These are phyloP conservation scores for Calameuta filiformis DNA, from an alignment of 2,888 invertebrate genomes.

Conservation along the genomic window DNA sequence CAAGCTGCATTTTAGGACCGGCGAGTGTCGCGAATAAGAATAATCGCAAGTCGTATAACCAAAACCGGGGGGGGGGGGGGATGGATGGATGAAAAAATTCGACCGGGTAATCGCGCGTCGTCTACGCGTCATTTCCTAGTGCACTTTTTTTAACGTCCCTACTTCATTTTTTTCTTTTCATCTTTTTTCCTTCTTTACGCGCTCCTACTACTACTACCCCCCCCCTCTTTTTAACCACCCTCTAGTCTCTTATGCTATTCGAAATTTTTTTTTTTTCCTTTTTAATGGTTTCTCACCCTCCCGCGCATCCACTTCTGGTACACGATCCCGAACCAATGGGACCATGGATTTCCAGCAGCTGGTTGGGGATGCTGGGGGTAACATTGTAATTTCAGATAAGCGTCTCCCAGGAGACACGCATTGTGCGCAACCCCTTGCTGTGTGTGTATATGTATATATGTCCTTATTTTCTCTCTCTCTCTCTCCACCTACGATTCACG, in stretches of 20 bases:
- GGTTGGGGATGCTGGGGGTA: slow-evolving; percentile 49
- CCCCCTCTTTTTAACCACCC: too few species aligned
- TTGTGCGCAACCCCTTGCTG: slow-evolving; percentile 47
- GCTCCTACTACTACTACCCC: neutral
- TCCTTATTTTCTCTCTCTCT: slow-evolving; percentile 3
- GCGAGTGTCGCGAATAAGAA: neutral
- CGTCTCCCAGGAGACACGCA: slow-evolving; percentile 64
- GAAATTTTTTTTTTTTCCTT: slow-evolving; percentile 3
- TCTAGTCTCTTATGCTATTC: slow-evolving; percentile 7
- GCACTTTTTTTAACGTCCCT: neutral
- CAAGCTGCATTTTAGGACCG: too few species aligned
- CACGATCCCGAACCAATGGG: slow-evolving; percentile 29
- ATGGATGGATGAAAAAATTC: neutral
- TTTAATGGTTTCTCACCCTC: slow-evolving; percentile 12
- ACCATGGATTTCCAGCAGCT: slow-evolving; percentile 46
- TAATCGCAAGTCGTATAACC: neutral
- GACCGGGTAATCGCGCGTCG: neutral
- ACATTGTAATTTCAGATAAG: slow-evolving; percentile 66
- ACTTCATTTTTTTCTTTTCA: neutral
- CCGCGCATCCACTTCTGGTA: slow-evolving; percentile 21
- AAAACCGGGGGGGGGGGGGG: too few species aligned
- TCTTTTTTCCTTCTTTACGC: neutral
- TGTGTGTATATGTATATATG: neutral
- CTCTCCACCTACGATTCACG: slow-evolving; percentile 5
- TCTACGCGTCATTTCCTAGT: neutral